Evolutionary conservation across 2,888 invertebrate species (phyloP).

Genomic region (Acronicta psi): DNA sequence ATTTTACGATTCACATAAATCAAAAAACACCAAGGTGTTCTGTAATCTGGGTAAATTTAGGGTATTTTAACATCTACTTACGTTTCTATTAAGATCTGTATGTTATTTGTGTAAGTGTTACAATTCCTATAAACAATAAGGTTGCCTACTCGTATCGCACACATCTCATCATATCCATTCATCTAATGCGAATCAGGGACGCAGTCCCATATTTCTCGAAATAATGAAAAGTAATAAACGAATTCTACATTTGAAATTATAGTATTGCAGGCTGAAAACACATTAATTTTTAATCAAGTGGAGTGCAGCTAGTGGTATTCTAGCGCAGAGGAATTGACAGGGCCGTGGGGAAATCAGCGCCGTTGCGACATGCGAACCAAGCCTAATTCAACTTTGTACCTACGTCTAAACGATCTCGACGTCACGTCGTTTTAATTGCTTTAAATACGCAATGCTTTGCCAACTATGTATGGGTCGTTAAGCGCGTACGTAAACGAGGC

Average conservation of each 20-base stretch:
- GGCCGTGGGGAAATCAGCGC: conserved; percentile 78
- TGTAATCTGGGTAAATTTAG: too few relatives aligned
- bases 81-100: too few relatives aligned
- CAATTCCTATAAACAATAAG: background rate
- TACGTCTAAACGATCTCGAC: conserved; percentile 51
- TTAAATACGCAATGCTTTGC: conserved; percentile 61
- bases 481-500: conserved; percentile 41
- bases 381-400: conserved; percentile 67
- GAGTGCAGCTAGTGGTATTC: conserved; percentile 75
- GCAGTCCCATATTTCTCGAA: background rate
- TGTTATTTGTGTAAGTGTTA: too few relatives aligned
- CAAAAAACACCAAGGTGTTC: too few relatives aligned
- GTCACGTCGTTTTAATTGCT: conserved; percentile 59
- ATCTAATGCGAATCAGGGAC: too few relatives aligned
- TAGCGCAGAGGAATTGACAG: conserved; percentile 69
- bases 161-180: background rate
- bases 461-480: conserved; percentile 51
- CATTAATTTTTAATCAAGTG: conserved; percentile 78
- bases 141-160: background rate
- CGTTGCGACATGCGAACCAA: conserved; percentile 65
- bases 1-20: too few relatives aligned
- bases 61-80: too few relatives aligned
- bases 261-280: conserved; percentile 64
- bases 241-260: conserved; percentile 33
- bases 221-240: conserved; percentile 21